Conservation (phyloP, 2,888 invertebrate species). For the Caenorhabditis imperialis region DNA sequence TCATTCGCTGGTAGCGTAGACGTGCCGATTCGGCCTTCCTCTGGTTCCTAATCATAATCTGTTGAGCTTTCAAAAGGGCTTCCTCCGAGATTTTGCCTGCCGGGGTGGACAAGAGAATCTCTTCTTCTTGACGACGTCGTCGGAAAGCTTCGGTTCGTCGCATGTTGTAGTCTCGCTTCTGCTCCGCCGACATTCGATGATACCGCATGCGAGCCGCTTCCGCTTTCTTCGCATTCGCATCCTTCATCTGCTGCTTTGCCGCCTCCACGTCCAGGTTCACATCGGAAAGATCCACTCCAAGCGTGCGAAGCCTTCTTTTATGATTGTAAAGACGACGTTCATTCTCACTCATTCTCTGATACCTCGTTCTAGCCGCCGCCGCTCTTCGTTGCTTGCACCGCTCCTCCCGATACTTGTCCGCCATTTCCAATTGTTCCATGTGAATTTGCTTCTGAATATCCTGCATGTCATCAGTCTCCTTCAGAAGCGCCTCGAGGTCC, state of each 20-base stretch:
- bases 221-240: conserved; percentile 70
- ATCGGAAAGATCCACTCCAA: conserved; percentile 55
- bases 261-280: background rate
- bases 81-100: conserved; percentile 64
- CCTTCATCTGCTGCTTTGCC: conserved; percentile 68
- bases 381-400: conserved; percentile 62
- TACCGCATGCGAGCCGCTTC: conserved; percentile 65
- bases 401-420: conserved; percentile 22
- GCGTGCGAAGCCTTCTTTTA: conserved; percentile 53
- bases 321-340: conserved; percentile 63
- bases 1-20: conserved; percentile 62
- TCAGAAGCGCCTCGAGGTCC: conserved; percentile 22
- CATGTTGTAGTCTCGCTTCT: conserved; percentile 73
- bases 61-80: conserved; percentile 61
- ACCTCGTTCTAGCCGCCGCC: conserved; percentile 71
- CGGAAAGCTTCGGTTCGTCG: conserved; percentile 75
- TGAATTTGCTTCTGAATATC: conserved; percentile 30
- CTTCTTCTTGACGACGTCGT: conserved; percentile 68
- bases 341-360: conserved; percentile 70
- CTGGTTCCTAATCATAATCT: conserved; percentile 66
- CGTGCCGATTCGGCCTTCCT: conserved; percentile 65
- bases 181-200: conserved; percentile 69
- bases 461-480: conserved; percentile 24
- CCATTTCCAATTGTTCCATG: conserved; percentile 15
- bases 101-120: conserved; percentile 74